A percentile compares a stretch with the other conserved stretches of the same genome.
phyloP scores from a whole-genome alignment of 2,797 vertebrate species.

The Sebastes hubbsi region DNA sequence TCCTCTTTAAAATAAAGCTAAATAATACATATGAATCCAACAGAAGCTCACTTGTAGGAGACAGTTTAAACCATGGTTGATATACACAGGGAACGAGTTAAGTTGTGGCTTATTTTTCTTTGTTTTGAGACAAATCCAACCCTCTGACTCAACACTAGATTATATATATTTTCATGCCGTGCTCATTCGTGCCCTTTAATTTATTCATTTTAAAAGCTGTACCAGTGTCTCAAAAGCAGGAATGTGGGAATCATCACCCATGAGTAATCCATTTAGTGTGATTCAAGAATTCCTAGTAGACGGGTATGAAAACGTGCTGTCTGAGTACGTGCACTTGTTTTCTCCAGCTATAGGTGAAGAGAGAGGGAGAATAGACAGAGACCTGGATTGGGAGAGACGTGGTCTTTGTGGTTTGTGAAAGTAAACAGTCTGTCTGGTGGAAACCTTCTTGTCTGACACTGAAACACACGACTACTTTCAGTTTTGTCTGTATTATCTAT shows the following conservation, averaged over 20 bases:
- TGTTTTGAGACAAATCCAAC: not conserved
- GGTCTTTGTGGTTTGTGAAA: conserved; percentile 53
- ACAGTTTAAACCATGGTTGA: not conserved
- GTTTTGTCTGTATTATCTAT: not conserved
- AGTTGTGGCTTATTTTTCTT: not conserved
- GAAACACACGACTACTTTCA: not conserved
- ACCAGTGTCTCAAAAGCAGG: not conserved
- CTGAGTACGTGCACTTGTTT: conserved; percentile 31
- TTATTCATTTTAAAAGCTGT: not conserved
- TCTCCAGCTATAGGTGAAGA: conserved; percentile 31
- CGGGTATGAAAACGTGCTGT: conserved; percentile 50
- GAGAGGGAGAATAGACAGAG: not conserved
- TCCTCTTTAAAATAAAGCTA: not conserved
- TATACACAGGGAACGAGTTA: not conserved
- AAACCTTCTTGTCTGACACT: conserved; percentile 45
- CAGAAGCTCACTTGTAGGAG: not conserved
- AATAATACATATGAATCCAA: not conserved
- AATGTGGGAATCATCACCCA: conserved; percentile 21
- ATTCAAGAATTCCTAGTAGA: conserved; percentile 54
- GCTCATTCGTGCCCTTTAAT: not conserved
- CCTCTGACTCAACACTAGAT: not conserved
- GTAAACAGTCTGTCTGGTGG: conserved; percentile 66
- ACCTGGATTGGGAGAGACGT: conserved; percentile 11
- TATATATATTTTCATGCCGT: not conserved
- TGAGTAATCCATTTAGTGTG: conserved; percentile 28